Evolutionary conservation across 37 sponge, comb jelly and placozoan species (phyloP), one percentile per base, ranked within the genome.

Genomic region (Diacarnus erythraeanus): DNA sequence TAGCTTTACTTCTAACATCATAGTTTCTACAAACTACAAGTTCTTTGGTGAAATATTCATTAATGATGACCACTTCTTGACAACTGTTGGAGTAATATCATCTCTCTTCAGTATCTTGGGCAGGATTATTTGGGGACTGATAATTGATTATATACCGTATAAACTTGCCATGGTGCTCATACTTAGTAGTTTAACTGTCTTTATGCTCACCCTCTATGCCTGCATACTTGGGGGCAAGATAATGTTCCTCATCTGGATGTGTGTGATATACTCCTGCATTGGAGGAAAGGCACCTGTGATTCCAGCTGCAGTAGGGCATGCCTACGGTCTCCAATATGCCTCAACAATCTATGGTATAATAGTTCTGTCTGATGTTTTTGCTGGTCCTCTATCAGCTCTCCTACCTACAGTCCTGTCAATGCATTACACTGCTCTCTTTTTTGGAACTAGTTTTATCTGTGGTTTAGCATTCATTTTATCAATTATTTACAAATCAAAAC

Each of bases 221-320:
- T 69, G 41, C 22, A 57, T 26, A 25, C 31, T 65, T 3, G 83
- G 58, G 27, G 79, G 80, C 26, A 38, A 83, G 31, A n/a, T 47
- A 23, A 38, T 86, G 54, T 90, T 69, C 81, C 79, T 89, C 29
- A 68, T 93, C 8, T 93, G 84, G 91, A 83, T 91, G 10, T 91
- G 88, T 40, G 43, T 79, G 30, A 75, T 97, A 21, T 91, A 81
- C 83, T 89, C 89, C 80, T 93, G 97, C 68, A 36, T 93, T 2
- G 97, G 97, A 2, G 97, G 97, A 36, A 71, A 23, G 56, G 85
- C 58, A 47, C 82, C 83, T n/a, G 25, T 90, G 5, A 84, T 94
- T n/a, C 91, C 95, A 12, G 77, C 82, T 20, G 88, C 79, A 21
- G 42, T 81, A 1, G 88, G 88, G 22, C 54, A 77, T 18, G 30